phyloP scores from a whole-genome alignment of 1,140 invertebrate genomes.

The Drosophila prosaltans region DNA sequence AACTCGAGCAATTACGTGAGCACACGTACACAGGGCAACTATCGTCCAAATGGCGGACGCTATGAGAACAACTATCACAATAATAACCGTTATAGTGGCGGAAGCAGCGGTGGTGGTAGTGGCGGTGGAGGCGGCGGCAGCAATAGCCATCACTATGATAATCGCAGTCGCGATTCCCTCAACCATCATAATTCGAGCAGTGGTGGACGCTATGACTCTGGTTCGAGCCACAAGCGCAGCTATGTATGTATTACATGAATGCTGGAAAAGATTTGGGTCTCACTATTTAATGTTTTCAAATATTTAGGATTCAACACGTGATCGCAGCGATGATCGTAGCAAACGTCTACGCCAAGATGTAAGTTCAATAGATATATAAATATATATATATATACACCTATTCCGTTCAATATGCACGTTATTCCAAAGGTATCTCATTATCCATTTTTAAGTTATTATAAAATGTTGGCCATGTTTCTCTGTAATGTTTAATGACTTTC shows the following conservation, averaged over 20 bases:
- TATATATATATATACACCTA: slow-evolving; percentile 11
- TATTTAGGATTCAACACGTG: slow-evolving; percentile 71
- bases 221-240: slow-evolving; percentile 68
- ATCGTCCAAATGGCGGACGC: slow-evolving; percentile 63
- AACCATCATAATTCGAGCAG: slow-evolving; percentile 69
- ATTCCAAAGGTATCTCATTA: slow-evolving; percentile 40
- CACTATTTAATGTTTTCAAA: slow-evolving; percentile 14
- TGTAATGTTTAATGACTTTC: slow-evolving; percentile 77
- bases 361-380: slow-evolving; percentile 48
- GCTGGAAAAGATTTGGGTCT: slow-evolving; percentile 3
- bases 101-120: slow-evolving; percentile 32
- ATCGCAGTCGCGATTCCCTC: slow-evolving; percentile 68
- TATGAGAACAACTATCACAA: slow-evolving; percentile 71
- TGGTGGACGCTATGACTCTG: slow-evolving; percentile 67
- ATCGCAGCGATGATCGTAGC: slow-evolving; percentile 71
- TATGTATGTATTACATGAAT: slow-evolving; percentile 56
- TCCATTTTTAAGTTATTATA: slow-evolving; percentile 40
- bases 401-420: slow-evolving; percentile 30
- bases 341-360: slow-evolving; percentile 76
- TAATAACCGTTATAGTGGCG: slow-evolving; percentile 53
- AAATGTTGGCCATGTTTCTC: slow-evolving; percentile 44
- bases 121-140: slow-evolving; percentile 32
- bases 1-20: slow-evolving; percentile 75
- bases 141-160: slow-evolving; percentile 67
- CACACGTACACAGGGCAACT: slow-evolving; percentile 70